Evolutionary conservation across 2,888 invertebrate genomes (phyloP), one percentile per base, ranked within the genome.

Genomic region (Rosalia funebris): DNA sequence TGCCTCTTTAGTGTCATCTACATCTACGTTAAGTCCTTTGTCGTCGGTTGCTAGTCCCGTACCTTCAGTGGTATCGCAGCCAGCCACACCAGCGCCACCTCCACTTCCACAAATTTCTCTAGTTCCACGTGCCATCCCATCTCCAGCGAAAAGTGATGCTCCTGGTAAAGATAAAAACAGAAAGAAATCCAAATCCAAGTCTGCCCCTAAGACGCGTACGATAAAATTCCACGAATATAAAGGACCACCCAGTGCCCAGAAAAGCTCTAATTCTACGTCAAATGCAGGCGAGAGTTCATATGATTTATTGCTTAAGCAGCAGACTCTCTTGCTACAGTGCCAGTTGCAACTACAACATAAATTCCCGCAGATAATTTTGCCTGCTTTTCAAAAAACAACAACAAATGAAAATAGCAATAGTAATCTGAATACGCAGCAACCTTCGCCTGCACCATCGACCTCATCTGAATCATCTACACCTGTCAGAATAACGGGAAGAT

Each of bases 211-310:
- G 81, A 87, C 92, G 14, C 87, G 93, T 71, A 92, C 93, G 55
- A 96, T 98, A 74, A 98, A 98, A 83, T 98, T 98, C 82, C 97
- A 98, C 82, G 98, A 98, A 82, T 95, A 95, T 81, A 95, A 95
- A 83, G 95, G 95, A 32, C 95, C 95, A 19, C 95, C 96, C 7
- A 81, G 80, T 62, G 93, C 95, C 12, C 92, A 93, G 72, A 93
- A 93, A 77, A 86, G 87, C 48, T 83, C 86, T 2, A 86, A 87
- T 47, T 83, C 86, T 1, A 84, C 86, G 14, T 86, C 88, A 9
- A 85, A 85, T 9, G 79, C 78, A 63, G 84, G 84, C 16, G 95
- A 96, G 82, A 94, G 93, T 4, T 93, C 93, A 5, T 96, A 96
- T 81, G 95, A 96, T 80, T 82, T 96, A 69, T 86, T 96, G 54